Percentiles rank a stretch among this genome's conserved stretches.
These are phyloP conservation scores for Oncorhynchus tshawytscha DNA, from an alignment of 2,113 vertebrate genomes.

Conservation along the genomic window DNA sequence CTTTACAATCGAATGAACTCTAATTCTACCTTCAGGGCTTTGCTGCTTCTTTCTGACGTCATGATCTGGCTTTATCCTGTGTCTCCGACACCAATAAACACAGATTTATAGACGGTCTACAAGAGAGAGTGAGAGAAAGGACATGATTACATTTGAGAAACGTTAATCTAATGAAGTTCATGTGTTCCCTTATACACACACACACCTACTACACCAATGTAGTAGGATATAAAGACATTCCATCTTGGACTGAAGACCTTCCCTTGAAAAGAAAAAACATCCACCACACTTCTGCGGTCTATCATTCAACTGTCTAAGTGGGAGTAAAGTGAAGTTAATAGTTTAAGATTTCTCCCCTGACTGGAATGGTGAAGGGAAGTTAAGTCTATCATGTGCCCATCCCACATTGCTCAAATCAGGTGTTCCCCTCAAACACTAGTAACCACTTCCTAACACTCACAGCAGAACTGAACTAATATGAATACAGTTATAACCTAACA, in stretches of 20 bases:
- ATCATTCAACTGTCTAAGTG: conserved; percentile 34
- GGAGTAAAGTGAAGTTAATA: conserved; percentile 33
- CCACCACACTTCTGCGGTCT: conserved; percentile 5
- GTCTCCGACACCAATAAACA: conserved; percentile 67
- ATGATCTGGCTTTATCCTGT: conserved; percentile 76
- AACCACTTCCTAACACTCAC: conserved; percentile 58
- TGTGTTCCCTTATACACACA: too few species aligned
- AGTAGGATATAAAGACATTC: not conserved
- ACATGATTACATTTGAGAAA: not conserved
- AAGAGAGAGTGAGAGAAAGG: conserved; percentile 25
- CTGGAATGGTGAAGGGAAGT: conserved; percentile 58
- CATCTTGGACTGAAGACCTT: too few species aligned
- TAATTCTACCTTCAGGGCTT: conserved; percentile 94
- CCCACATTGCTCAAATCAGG: conserved; percentile 68
- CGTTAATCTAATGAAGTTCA: not conserved
- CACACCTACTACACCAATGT: not conserved
- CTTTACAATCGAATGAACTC: too few species aligned
- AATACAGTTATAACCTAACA: too few species aligned
- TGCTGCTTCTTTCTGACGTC: conserved; percentile 96
- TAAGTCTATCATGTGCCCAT: conserved; percentile 33
- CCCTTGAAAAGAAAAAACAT: too few species aligned
- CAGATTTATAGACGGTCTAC: conserved; percentile 64
- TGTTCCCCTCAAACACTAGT: conserved; percentile 54
- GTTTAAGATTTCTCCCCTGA: conserved; percentile 25
- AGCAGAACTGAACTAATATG: conserved; percentile 31